Evolutionary conservation across 2,113 vertebrate species (phyloP).

Genomic region (Neolamprologus caudopunctatus): DNA sequence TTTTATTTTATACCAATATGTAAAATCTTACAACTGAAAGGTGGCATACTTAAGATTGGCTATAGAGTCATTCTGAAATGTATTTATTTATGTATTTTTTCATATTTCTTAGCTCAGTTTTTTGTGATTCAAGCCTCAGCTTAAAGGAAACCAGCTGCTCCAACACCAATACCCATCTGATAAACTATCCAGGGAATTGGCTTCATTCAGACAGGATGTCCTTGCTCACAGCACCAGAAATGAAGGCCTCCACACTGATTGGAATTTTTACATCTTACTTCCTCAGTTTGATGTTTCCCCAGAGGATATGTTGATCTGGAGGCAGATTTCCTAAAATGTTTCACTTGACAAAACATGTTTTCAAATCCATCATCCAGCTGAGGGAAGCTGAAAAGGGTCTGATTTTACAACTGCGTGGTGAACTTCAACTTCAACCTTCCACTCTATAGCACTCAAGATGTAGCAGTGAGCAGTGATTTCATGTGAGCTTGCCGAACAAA

Average conservation of each 20-base stretch:
- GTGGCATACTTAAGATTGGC: not conserved
- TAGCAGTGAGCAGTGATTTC: constrained; percentile 17
- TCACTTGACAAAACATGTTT: not conserved
- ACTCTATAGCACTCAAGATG: constrained; percentile 4
- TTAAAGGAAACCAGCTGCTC: not conserved
- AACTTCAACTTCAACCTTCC: constrained; percentile 13
- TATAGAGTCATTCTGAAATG: not conserved
- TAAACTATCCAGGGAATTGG: not conserved
- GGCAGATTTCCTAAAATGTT: not conserved
- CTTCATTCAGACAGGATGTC: not conserved
- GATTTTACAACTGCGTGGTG: not conserved
- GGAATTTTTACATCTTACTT: not conserved
- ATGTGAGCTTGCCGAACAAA: not conserved
- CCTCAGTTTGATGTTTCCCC: not conserved
- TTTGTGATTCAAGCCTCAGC: not conserved
- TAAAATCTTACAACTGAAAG: not conserved
- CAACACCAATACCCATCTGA: not conserved
- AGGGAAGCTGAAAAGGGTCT: not conserved
- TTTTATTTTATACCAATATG: not conserved
- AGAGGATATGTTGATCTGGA: not conserved
- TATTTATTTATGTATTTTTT: not conserved
- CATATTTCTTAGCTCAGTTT: not conserved
- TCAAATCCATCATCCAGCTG: not conserved
- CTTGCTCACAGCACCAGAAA: not conserved
- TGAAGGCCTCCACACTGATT: not conserved